Evolutionary conservation across 2,797 vertebrate species (phyloP), one percentile per base, ranked within the genome.

Genomic region (Australoheros facetus): DNA sequence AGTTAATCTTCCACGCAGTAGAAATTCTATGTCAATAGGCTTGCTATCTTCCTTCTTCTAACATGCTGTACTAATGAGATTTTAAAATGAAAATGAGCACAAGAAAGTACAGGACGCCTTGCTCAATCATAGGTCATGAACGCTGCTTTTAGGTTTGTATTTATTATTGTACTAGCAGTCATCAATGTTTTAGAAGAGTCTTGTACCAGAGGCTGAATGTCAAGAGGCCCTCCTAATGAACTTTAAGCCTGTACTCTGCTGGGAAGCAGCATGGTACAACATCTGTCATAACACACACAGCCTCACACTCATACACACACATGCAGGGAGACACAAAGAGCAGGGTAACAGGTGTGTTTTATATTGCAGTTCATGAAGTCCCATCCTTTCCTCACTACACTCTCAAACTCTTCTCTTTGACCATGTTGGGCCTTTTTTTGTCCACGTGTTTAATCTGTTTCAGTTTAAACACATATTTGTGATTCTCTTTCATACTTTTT

Each of bases 251-350:
- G 21, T 81, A 79, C 69, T 89, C 92, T 80, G 85, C 93, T 93
- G 92, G 76, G 89, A 91, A 83, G 74, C 93, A 93, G 90, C 93
- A 39, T 90, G 93, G 75, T 79, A 55, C 71, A 72, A 87, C 93
- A 94, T 94, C 93, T 94, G 93, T 92, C 89, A 94, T 78, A 94
- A 94, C 87, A 94, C 89, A 82, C 73, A 71, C 64, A 71, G 7
- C 21, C 77, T 45, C 86, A 76, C 84, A 82, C 85, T 82, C 70
- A 37, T 28, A 39, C 73, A 26, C 82, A 72, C 39, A 66, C 79
- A 56, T 82, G 76, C 58, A 70, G 77, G 57, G 81, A 81, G 73
- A 74, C 56, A 37, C 37, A 81, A 69, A 85, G 80, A 82, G 56
- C 81, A 72, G 70, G 83, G 60, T 89, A 90, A 84, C 78, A 89